Percentiles rank a stretch among this genome's conserved stretches.
These are phyloP conservation scores for Caenorhabditis brenneri DNA, from an alignment of 1,140 invertebrate species.

Conservation along the genomic window DNA sequence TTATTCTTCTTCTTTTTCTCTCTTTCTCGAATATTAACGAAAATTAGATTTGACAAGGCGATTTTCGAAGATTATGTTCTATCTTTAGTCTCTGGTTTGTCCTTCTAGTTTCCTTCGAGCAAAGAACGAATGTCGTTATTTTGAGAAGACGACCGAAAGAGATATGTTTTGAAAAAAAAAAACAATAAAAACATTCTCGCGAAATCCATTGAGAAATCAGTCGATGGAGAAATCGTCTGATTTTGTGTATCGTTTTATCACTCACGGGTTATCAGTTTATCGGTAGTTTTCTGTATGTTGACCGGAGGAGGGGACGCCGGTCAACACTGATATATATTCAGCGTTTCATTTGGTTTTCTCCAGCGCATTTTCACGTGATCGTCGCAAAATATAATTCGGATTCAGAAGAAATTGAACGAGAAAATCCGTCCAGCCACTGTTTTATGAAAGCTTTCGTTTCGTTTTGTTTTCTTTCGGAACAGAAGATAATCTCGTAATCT, in stretches of 20 bases:
- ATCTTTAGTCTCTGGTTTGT: background rate
- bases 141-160: background rate
- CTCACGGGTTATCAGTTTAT: background rate
- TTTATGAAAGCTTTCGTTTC: no score
- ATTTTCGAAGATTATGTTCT: background rate
- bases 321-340: background rate
- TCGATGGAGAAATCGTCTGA: background rate
- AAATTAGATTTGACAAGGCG: background rate
- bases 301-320: background rate
- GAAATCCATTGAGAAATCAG: background rate
- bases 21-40: background rate
- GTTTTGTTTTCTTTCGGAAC: no score
- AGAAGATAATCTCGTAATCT: no score
- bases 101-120: background rate
- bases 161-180: background rate
- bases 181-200: background rate
- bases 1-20: no score
- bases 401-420: no score
- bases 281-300: constrained; percentile 18
- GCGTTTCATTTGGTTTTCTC: background rate
- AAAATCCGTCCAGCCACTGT: no score
- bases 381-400: no score
- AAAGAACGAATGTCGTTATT: background rate
- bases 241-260: background rate
- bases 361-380: no score